Conservation (phyloP, 2,113 vertebrate genomes). For the Pituophis catenifer region DNA sequence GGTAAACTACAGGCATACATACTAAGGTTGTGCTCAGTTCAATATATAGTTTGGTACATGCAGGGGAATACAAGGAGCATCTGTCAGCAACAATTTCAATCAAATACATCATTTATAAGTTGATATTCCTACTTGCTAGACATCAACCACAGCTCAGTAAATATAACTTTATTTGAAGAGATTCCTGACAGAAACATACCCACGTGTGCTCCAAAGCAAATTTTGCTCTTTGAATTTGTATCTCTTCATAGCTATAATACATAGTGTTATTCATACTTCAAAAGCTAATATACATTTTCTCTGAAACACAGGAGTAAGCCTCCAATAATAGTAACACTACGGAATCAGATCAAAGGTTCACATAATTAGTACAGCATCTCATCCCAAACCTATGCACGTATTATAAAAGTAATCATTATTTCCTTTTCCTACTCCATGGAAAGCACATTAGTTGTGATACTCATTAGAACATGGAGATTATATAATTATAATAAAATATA, state of each 20-base stretch:
- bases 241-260: background rate
- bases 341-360: background rate
- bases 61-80: background rate
- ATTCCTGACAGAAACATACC: background rate
- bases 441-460: background rate
- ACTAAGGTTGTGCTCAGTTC: slow-evolving; percentile 5
- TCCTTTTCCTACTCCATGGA: background rate
- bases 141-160: background rate
- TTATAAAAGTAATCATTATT: background rate
- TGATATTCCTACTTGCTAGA: background rate
- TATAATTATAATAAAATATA: background rate
- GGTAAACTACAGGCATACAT: background rate
- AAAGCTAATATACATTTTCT: background rate
- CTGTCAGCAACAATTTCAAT: background rate
- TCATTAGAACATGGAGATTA: background rate
- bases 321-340: background rate
- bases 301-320: background rate
- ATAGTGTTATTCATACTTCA: background rate
- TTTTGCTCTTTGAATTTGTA: background rate
- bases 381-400: background rate
- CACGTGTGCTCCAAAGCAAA: background rate
- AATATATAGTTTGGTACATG: background rate
- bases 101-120: background rate
- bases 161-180: background rate
- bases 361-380: background rate